Conservation (phyloP, 1,140 invertebrate species). For the Lepidostoma basale region DNA sequence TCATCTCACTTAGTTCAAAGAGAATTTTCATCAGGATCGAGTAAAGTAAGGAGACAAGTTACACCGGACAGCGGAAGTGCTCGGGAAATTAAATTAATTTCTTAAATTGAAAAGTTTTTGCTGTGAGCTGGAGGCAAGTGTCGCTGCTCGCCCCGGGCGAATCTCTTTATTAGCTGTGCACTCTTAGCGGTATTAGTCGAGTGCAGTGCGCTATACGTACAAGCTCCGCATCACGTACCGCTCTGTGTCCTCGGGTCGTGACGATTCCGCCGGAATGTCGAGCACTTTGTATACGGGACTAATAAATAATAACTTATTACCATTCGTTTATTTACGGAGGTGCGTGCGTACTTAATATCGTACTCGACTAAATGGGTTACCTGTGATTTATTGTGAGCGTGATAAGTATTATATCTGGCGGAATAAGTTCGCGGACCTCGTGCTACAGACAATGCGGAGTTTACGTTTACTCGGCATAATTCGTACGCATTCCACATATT, state of each 20-base stretch:
- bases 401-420: too few relatives aligned
- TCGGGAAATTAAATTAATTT: constrained; percentile 41
- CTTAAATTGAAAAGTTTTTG: constrained; percentile 44
- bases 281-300: not conserved
- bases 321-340: not conserved
- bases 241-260: constrained; percentile 1
- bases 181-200: constrained; percentile 34
- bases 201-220: constrained; percentile 30
- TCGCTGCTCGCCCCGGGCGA: constrained; percentile 1
- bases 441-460: too few relatives aligned
- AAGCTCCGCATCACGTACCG: not conserved
- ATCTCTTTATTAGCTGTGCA: constrained; percentile 41
- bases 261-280: not conserved
- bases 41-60: not conserved
- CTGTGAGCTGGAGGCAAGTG: constrained; percentile 19
- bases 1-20: constrained; percentile 4
- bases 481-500: too few relatives aligned
- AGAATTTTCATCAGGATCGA: not conserved
- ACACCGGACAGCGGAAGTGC: not conserved
- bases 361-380: not conserved
- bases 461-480: too few relatives aligned
- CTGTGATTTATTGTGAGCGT: too few relatives aligned
- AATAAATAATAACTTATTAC: too few relatives aligned
- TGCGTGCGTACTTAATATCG: not conserved
- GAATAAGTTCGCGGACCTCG: too few relatives aligned